Conservation (phyloP, 1,140 invertebrate genomes). For the Helicoverpa armigera region DNA sequence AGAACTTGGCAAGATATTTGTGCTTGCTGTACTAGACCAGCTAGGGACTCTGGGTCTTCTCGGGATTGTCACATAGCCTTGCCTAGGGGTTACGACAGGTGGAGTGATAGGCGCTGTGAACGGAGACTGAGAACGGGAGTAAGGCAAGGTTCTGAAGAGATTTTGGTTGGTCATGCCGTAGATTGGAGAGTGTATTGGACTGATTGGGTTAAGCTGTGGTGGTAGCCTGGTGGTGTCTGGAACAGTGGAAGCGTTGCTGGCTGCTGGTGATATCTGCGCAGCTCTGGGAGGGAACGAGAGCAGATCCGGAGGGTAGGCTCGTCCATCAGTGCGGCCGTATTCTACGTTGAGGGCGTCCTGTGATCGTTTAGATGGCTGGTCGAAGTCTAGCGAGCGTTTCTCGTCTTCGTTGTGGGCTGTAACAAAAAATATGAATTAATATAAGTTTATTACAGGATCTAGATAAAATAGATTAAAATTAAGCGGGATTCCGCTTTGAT, state of each 20-base stretch:
- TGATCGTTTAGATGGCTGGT: slow-evolving; percentile 81
- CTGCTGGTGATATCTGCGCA: slow-evolving; percentile 90
- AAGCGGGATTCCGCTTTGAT: too few species aligned
- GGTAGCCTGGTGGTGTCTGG: slow-evolving; percentile 88
- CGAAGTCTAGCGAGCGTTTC: slow-evolving; percentile 88
- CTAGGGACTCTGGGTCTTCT: slow-evolving; percentile 93
- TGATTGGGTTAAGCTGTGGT: slow-evolving; percentile 84
- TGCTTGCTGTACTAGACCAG: slow-evolving; percentile 91
- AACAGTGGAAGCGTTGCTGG: slow-evolving; percentile 92
- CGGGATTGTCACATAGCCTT: slow-evolving; percentile 94
- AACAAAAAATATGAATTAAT: slow-evolving; percentile 56
- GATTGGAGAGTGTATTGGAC: slow-evolving; percentile 86
- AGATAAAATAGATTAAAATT: too few species aligned
- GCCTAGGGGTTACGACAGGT: slow-evolving; percentile 89
- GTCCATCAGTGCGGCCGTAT: slow-evolving; percentile 84
- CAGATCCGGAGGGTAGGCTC: slow-evolving; percentile 92
- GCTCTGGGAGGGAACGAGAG: slow-evolving; percentile 91
- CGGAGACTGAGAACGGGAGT: slow-evolving; percentile 91
- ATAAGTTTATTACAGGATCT: too few species aligned
- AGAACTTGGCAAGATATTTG: slow-evolving; percentile 86
- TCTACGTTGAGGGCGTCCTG: slow-evolving; percentile 83
- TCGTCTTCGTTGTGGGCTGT: slow-evolving; percentile 89
- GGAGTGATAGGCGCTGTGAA: slow-evolving; percentile 88
- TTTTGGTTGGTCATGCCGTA: slow-evolving; percentile 86
- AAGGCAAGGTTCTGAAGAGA: slow-evolving; percentile 90